Percentiles rank a stretch among this genome's conserved stretches.
Conservation (phyloP, 2,888 invertebrate genomes). For the Machimus rusticus region DNA sequence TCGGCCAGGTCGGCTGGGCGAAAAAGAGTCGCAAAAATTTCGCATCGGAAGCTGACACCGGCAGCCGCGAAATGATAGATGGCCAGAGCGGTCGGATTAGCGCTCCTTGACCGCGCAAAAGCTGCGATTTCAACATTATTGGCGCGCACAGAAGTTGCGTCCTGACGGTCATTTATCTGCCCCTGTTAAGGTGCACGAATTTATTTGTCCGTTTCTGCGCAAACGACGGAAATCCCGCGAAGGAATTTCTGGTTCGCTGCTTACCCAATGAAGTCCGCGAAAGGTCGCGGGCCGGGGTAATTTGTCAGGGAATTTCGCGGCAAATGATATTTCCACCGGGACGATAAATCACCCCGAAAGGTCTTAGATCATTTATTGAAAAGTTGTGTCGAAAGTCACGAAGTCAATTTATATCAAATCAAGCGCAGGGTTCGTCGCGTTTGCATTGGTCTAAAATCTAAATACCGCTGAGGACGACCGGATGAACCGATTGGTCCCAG, state of each 20-base stretch:
- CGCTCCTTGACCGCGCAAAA: neutral
- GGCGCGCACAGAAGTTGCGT: neutral
- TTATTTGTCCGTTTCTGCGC: neutral
- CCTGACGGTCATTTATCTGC: slow-evolving; percentile 33
- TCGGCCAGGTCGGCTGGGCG: neutral
- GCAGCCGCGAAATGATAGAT: slow-evolving; percentile 14
- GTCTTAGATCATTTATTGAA: slow-evolving; percentile 28
- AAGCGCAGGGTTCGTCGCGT: neutral
- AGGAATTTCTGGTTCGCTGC: slow-evolving; percentile 26
- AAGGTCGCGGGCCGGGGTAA: neutral
- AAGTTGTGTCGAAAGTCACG: slow-evolving; percentile 30
- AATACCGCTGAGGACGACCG: neutral
- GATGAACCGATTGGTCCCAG: neutral
- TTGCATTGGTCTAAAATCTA: neutral
- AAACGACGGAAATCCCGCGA: slow-evolving; percentile 15
- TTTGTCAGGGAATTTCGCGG: slow-evolving; percentile 25
- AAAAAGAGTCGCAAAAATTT: neutral
- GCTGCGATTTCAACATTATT: neutral
- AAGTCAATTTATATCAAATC: neutral
- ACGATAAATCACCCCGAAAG: neutral
- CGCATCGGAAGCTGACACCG: slow-evolving; percentile 21
- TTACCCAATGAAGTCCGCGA: neutral
- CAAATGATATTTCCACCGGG: neutral
- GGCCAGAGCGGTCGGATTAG: neutral
- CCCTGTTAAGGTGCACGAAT: neutral